A percentile compares a stretch with the other conserved stretches of the same genome.
phyloP scores from a whole-genome alignment of 2,113 vertebrate species.

The Sminthopsis crassicaudata region DNA sequence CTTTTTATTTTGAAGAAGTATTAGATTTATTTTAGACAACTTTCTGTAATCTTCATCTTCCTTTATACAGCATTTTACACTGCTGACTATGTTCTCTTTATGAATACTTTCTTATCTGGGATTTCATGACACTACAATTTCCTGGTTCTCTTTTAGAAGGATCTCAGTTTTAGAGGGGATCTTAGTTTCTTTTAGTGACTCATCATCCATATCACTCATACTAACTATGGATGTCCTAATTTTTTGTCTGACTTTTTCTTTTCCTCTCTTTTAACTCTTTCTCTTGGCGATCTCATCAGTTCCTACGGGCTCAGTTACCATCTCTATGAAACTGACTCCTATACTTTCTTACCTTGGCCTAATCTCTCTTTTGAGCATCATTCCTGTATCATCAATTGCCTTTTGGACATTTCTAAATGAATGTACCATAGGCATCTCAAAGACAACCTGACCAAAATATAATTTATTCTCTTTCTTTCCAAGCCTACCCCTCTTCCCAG shows the following conservation, averaged over 20 bases:
- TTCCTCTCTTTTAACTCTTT: background rate
- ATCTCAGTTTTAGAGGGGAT: too few species aligned
- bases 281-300: background rate
- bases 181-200: background rate
- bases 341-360: background rate
- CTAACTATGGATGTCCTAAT: background rate
- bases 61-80: background rate
- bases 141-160: background rate
- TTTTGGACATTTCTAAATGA: background rate
- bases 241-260: background rate
- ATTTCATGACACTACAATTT: background rate
- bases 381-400: background rate
- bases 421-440: background rate
- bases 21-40: background rate
- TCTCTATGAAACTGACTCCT: background rate
- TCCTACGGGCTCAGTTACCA: background rate
- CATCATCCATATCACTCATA: background rate
- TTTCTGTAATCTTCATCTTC: too few species aligned
- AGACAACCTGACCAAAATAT: background rate
- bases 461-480: background rate
- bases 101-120: background rate
- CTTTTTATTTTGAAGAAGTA: background rate
- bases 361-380: background rate
- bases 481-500: background rate
- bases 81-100: background rate